Conservation (phyloP, 2,113 vertebrate species). For the Ammodytes dubius region DNA sequence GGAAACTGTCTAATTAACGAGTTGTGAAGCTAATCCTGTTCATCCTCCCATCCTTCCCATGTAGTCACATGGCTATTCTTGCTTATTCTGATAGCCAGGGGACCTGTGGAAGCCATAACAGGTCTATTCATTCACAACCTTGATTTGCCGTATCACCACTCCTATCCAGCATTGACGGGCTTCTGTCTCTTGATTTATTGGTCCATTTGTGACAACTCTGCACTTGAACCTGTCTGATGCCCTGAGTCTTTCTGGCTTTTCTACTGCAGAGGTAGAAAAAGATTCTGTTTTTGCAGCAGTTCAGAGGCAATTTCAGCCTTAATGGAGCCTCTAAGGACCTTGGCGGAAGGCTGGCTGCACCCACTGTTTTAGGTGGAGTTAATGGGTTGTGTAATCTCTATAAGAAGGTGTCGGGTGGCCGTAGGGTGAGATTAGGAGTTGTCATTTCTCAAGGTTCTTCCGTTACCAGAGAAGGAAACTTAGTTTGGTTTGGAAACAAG, state of each 20-base stretch:
- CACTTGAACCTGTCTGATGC: conserved; percentile 57
- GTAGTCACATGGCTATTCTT: conserved; percentile 71
- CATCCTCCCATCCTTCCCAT: conserved; percentile 67
- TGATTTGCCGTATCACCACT: conserved; percentile 34
- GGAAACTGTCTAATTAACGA: conserved; percentile 69
- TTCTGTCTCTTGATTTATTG: conserved; percentile 72
- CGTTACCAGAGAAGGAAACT: conserved; percentile 47
- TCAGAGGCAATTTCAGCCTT: conserved; percentile 66
- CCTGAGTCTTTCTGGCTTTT: conserved; percentile 43
- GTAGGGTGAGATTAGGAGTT: conserved; percentile 56
- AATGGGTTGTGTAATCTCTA: conserved; percentile 77
- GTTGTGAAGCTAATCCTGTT: conserved; percentile 74
- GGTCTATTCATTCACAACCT: conserved; percentile 66
- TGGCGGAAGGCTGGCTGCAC: conserved; percentile 54
- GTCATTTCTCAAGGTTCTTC: conserved; percentile 70
- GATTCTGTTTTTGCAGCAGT: conserved; percentile 46
- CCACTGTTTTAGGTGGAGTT: conserved; percentile 69
- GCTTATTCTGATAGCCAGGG: conserved; percentile 68
- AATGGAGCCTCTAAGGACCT: conserved; percentile 66
- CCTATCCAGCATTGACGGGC: conserved; percentile 23
- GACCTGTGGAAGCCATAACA: conserved; percentile 60
- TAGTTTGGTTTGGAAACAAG: conserved; percentile 24
- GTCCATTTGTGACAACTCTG: conserved; percentile 55
- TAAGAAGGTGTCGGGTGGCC: conserved; percentile 71
- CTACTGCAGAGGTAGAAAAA: conserved; percentile 17